A percentile compares a stretch with the other conserved stretches of the same genome.
Evolutionary conservation across 2,113 vertebrate genomes (phyloP).

Genomic region (Prietella phreatophila): DNA sequence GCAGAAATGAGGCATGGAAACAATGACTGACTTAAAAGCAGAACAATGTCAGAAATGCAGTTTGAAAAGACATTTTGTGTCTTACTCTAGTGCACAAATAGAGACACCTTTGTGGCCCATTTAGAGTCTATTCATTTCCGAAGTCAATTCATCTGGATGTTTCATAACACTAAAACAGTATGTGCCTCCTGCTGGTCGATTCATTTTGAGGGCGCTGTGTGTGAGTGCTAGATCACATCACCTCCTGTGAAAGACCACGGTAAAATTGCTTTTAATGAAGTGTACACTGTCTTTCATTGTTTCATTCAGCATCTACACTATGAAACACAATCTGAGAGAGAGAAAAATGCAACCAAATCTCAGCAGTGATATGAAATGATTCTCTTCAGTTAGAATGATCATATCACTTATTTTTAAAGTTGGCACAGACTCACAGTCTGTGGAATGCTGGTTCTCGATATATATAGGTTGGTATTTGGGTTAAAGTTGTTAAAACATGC

Average conservation of each 20-base stretch:
- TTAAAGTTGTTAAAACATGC: background rate
- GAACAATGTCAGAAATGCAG: background rate
- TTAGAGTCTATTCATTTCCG: constrained; percentile 33
- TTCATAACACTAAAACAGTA: constrained; percentile 48
- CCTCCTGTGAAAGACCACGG: constrained; percentile 22
- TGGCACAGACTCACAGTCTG: background rate
- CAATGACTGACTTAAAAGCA: constrained; percentile 1
- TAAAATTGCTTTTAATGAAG: constrained; percentile 42
- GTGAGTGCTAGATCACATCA: background rate
- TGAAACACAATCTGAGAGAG: constrained; percentile 5
- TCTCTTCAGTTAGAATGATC: background rate
- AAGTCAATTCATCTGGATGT: constrained; percentile 48
- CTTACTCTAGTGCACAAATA: background rate
- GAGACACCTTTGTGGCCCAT: background rate
- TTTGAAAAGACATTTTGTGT: constrained; percentile 10
- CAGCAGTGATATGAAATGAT: background rate
- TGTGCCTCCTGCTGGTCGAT: constrained; percentile 41
- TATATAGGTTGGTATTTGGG: background rate
- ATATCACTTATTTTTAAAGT: background rate
- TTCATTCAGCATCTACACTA: background rate
- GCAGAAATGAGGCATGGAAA: background rate
- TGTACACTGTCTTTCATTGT: constrained; percentile 44
- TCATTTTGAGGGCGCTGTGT: constrained; percentile 33
- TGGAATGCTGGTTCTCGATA: too few species aligned
- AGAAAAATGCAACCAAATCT: background rate